A percentile compares a stretch with the other conserved stretches of the same genome.
Evolutionary conservation across 2,113 vertebrate genomes (phyloP).

Genomic region (Gadus macrocephalus): DNA sequence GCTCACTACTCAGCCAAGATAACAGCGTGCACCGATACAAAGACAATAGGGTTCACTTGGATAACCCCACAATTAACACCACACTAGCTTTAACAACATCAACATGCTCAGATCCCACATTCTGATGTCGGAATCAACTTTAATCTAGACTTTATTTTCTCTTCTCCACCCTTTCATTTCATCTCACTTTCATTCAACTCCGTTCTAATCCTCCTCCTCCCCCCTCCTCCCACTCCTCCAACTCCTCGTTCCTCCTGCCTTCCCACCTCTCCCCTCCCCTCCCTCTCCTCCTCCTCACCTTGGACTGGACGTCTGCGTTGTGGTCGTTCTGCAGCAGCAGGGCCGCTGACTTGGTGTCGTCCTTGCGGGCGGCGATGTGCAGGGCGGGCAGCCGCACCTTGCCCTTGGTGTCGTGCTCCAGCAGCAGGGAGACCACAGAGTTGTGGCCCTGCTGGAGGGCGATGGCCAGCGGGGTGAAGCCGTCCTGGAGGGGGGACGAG

Average conservation of each 20-base stretch:
- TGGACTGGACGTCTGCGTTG: constrained; percentile 96
- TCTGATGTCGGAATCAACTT: too few relatives aligned
- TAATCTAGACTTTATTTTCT: too few relatives aligned
- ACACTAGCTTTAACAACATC: too few relatives aligned
- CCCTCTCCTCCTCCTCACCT: constrained; percentile 72
- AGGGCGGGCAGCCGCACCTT: constrained; percentile 91
- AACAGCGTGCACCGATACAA: too few relatives aligned
- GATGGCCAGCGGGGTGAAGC: constrained; percentile 94
- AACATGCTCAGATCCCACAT: too few relatives aligned
- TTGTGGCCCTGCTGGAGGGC: constrained; percentile 96
- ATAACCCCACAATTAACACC: too few relatives aligned
- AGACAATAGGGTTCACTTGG: too few relatives aligned
- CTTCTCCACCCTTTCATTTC: too few relatives aligned
- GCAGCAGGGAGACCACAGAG: constrained; percentile 88
- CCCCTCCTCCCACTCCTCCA: too few relatives aligned
- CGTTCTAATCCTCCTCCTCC: too few relatives aligned
- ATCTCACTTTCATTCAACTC: too few relatives aligned
- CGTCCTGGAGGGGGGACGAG: constrained; percentile 73
- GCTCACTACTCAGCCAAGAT: too few relatives aligned
- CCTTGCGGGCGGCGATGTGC: constrained; percentile 95
- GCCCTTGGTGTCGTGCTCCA: constrained; percentile 98
- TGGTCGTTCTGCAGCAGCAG: constrained; percentile 97
- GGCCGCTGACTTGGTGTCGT: constrained; percentile 95
- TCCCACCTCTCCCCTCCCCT: not conserved
- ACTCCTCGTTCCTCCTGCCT: not conserved